phyloP scores from a whole-genome alignment of 2,797 vertebrate species.

The Aratinga solstitialis region DNA sequence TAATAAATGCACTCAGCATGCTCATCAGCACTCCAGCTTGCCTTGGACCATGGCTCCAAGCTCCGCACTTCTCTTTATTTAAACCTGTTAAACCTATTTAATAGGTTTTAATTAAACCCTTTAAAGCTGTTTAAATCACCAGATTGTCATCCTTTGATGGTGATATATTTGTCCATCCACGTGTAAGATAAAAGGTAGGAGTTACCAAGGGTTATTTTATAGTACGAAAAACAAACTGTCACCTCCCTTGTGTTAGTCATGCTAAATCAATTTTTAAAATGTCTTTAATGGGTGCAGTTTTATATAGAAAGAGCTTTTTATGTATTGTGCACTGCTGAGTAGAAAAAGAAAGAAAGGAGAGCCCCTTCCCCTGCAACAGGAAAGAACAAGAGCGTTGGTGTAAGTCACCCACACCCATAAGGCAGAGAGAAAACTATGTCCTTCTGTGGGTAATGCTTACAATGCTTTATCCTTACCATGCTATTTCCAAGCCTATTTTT shows the following conservation, averaged over 20 bases:
- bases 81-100: conserved; percentile 45
- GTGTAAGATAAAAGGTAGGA: conserved; percentile 9
- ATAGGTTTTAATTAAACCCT: conserved; percentile 38
- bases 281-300: not conserved
- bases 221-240: not conserved
- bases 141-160: conserved; percentile 9
- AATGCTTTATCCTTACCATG: not conserved
- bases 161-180: not conserved
- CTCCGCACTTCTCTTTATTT: not conserved
- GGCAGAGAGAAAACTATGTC: not conserved
- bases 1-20: conserved; percentile 36
- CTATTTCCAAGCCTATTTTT: conserved; percentile 30
- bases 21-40: conserved; percentile 16
- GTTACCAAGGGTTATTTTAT: not conserved
- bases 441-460: not conserved
- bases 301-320: not conserved
- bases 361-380: not conserved
- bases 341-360: not conserved
- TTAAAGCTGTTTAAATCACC: conserved; percentile 31
- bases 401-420: not conserved
- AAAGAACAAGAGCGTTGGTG: not conserved
- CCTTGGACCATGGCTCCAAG: not conserved
- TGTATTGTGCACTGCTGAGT: not conserved
- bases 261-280: conserved; percentile 17
- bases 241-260: not conserved